Evolutionary conservation across 2,888 invertebrate species (phyloP).

Genomic region (Chaetogeoica ovagalla): DNA sequence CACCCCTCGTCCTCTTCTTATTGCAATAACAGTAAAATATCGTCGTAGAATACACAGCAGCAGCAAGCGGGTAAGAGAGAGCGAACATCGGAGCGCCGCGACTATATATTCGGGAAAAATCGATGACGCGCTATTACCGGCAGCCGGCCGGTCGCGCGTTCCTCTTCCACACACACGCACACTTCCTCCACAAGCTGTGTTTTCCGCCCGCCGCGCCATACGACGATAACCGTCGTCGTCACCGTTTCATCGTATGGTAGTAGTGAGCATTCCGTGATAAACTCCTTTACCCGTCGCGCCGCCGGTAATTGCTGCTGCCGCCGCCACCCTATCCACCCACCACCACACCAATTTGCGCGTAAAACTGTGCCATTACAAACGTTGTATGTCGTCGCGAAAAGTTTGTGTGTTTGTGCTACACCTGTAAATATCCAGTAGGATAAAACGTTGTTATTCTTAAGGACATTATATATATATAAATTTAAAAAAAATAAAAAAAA

Average conservation of each 20-base stretch:
- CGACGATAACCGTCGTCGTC: slow-evolving; percentile 9
- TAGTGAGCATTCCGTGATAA: slow-evolving; percentile 32
- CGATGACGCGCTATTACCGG: slow-evolving; percentile 48
- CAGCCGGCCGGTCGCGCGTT: slow-evolving; percentile 17
- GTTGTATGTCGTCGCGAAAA: no score
- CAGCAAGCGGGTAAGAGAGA: slow-evolving; percentile 5
- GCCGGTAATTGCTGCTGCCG: not conserved
- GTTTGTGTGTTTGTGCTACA: not conserved
- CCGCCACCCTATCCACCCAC: no score
- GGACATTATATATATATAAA: no score
- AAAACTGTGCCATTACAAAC: not conserved
- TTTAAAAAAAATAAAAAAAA: no score
- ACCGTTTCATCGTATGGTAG: not conserved
- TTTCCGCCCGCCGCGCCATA: not conserved
- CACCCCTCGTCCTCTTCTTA: not conserved
- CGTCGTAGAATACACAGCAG: not conserved
- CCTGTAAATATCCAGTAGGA: not conserved
- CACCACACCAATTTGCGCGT: not conserved
- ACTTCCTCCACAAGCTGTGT: not conserved
- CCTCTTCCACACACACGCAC: not conserved
- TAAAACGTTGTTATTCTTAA: no score
- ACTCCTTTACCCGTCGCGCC: not conserved
- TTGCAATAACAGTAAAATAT: not conserved
- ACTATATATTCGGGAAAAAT: slow-evolving; percentile 52
- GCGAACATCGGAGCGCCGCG: slow-evolving; percentile 15